Evolutionary conservation across 2,888 invertebrate genomes (phyloP).

Genomic region (Drosophila paucipuncta): DNA sequence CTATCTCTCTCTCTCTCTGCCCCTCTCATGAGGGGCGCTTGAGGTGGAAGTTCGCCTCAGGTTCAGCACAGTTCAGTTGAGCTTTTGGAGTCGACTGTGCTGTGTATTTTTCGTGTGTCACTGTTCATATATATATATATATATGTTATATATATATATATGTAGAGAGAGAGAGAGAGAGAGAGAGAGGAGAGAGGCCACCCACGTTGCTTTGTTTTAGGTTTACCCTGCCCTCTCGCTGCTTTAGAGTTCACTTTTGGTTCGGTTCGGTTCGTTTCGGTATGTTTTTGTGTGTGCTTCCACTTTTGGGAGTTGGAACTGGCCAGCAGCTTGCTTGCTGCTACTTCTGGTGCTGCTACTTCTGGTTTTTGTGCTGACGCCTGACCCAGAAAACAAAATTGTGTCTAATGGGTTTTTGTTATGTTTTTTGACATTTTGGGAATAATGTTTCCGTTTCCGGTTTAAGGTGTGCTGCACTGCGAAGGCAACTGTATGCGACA

Average conservation of each 20-base stretch:
- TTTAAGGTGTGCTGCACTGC: slow-evolving; percentile 72
- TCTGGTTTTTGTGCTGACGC: slow-evolving; percentile 47
- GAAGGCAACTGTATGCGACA: slow-evolving; percentile 67
- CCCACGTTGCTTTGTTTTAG: slow-evolving; percentile 69
- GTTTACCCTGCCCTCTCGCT: slow-evolving; percentile 20
- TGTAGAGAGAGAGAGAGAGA: neutral
- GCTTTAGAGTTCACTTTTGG: slow-evolving; percentile 11
- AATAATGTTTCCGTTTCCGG: slow-evolving; percentile 80
- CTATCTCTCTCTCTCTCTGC: neutral
- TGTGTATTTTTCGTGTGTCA: slow-evolving; percentile 50
- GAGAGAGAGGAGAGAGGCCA: slow-evolving; percentile 6
- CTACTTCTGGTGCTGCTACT: slow-evolving; percentile 4
- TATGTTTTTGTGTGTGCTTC: slow-evolving; percentile 43
- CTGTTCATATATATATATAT: slow-evolving; percentile 16
- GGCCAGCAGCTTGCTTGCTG: slow-evolving; percentile 27
- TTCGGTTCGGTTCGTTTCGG: slow-evolving; percentile 16
- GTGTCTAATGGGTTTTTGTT: slow-evolving; percentile 80
- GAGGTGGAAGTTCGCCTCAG: slow-evolving; percentile 18
- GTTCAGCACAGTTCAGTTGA: slow-evolving; percentile 45
- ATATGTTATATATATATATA: too few relatives aligned
- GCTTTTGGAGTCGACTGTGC: slow-evolving; percentile 37
- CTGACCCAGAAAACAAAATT: slow-evolving; percentile 78
- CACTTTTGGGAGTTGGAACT: slow-evolving; percentile 64
- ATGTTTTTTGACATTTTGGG: slow-evolving; percentile 81
- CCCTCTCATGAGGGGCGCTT: neutral